Percentiles rank a stretch among this genome's conserved stretches.
Conservation (phyloP, 1,140 invertebrate genomes). For the Periplaneta americana region DNA sequence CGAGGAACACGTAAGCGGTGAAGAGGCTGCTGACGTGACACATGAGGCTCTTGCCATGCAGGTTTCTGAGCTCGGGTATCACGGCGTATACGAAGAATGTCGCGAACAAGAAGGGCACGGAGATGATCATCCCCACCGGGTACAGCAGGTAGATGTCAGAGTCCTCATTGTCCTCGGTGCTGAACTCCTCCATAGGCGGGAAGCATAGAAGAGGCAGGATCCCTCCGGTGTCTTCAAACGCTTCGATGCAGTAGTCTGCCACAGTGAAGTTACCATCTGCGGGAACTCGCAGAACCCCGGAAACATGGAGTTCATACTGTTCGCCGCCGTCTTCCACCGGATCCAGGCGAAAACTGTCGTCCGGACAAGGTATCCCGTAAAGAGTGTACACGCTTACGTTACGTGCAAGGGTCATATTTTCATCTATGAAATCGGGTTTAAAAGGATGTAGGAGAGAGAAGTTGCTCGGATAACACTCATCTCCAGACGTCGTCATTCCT, state of each 20-base stretch:
- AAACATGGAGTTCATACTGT: background rate
- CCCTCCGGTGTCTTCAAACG: background rate
- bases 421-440: background rate
- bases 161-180: background rate
- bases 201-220: background rate
- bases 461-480: background rate
- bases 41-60: slow-evolving; percentile 68
- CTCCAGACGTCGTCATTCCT: background rate
- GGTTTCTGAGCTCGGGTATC: slow-evolving; percentile 61
- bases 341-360: background rate
- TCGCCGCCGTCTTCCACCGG: background rate
- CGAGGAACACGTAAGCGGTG: slow-evolving; percentile 51
- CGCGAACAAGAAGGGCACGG: slow-evolving; percentile 60
- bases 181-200: background rate
- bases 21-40: slow-evolving; percentile 60
- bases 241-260: slow-evolving; percentile 8
- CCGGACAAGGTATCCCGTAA: background rate
- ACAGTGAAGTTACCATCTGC: background rate
- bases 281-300: background rate
- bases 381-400: background rate
- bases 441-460: background rate
- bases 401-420: background rate
- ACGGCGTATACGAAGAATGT: slow-evolving; percentile 67
- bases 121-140: slow-evolving; percentile 52
- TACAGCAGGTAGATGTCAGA: background rate